Conservation (phyloP, 2,888 invertebrate genomes). For the Himalopsyche tibetana region DNA sequence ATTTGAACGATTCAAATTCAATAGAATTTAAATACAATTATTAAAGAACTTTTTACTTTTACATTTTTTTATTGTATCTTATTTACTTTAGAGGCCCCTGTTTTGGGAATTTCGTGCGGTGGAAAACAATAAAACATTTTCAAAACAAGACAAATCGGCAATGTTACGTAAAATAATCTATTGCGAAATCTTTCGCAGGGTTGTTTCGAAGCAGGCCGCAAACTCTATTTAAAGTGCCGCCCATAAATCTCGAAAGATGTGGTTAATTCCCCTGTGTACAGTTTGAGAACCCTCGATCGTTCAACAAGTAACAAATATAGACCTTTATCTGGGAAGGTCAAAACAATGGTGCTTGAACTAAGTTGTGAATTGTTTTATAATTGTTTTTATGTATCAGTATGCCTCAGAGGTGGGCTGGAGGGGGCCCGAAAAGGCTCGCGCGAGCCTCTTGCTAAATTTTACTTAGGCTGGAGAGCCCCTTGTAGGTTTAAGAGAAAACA, state of each 20-base stretch:
- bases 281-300: conserved; percentile 10
- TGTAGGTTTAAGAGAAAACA: too few species aligned
- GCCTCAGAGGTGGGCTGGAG: too few species aligned
- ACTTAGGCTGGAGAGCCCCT: too few species aligned
- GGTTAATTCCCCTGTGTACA: not conserved
- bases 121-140: not conserved
- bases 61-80: too few species aligned
- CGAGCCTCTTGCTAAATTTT: too few species aligned
- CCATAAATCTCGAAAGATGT: conserved; percentile 18
- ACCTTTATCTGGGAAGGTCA: not conserved
- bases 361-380: not conserved
- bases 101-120: too few species aligned
- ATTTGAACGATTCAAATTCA: too few species aligned
- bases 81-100: too few species aligned
- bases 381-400: too few species aligned
- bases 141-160: conserved; percentile 5
- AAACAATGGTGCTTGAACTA: not conserved
- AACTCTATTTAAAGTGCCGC: conserved; percentile 21
- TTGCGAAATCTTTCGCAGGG: conserved; percentile 13
- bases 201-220: conserved; percentile 3
- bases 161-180: conserved; percentile 18
- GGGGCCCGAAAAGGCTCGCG: too few species aligned
- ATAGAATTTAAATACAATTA: too few species aligned
- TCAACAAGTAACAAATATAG: conserved; percentile 17
- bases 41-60: too few species aligned